Evolutionary conservation across 2,113 vertebrate genomes (phyloP), one percentile per base, ranked within the genome.

Genomic region (Oreocharis arfaki): DNA sequence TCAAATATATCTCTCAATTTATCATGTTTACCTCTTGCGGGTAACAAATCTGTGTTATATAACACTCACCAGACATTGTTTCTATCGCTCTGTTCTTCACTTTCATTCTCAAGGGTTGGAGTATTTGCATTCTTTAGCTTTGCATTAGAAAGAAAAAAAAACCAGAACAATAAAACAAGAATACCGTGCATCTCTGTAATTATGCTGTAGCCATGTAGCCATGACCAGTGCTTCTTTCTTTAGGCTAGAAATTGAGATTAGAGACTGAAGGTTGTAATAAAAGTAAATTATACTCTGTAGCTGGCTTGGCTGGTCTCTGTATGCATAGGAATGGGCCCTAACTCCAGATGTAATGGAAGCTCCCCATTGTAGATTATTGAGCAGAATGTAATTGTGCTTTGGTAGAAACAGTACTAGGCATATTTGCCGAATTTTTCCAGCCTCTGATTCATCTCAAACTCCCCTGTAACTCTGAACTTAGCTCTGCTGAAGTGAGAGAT

Each of bases 241-340:
- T 69, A 82, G 91, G 53, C 37, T 95, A 84, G 84, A 89, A 95
- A 89, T 22, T 71, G 53, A 82, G 87, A 96, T 84, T 78, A 89
- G 69, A 96, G 89, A 65, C 76, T 87, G 60, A 81, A 82, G 49
- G 61, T 56, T 92, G 64, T 75, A 95, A 96, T 95, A 90, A 81
- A 57, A 89, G 80, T 78, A 92, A 96, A 97, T 95, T 96, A 92
- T 26, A 93, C 59, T 92, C 35, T 88, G 44, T 57, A 87, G 67
- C 41, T 84, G 53, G n/a, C 39, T 84, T 85, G 76, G 76, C 90
- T 88, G 47, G 30, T 74, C n/a, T 86, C 42, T 22, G 23, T 64
- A 53, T 2, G 5, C 59, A 61, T 21, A 52, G 70, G 49, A 85
- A 71, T 6, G 10, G 79, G 41, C 47, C 70, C 39, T 52, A 69